phyloP scores from a whole-genome alignment of 2,888 invertebrate genomes.

The Seladonia tumulorum region DNA sequence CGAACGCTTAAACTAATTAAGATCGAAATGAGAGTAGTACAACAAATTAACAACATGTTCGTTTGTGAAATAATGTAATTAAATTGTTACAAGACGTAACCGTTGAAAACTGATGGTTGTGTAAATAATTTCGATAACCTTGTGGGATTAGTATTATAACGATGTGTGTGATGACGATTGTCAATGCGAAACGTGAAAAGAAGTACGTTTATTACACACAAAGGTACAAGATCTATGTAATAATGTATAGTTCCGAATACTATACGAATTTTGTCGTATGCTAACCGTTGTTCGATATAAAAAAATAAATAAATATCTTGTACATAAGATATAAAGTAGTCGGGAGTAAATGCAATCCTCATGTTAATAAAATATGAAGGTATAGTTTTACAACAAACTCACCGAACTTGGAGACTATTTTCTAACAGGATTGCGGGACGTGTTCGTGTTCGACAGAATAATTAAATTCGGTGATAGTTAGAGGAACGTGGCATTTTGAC shows the following conservation, averaged over 20 bases:
- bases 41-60: neutral
- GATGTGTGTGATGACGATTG: no score
- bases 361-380: neutral
- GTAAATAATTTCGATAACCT: slow-evolving; percentile 2
- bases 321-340: neutral
- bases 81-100: neutral
- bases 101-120: slow-evolving; percentile 6
- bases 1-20: neutral
- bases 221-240: neutral
- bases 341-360: neutral
- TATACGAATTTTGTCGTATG: neutral
- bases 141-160: neutral
- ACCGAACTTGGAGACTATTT: neutral
- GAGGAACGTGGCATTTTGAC: neutral
- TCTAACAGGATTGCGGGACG: no score
- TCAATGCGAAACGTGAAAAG: neutral
- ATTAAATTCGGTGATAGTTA: neutral
- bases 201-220: neutral
- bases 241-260: neutral
- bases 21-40: neutral
- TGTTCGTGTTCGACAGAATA: neutral
- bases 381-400: neutral
- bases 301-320: neutral
- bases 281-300: neutral
- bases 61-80: neutral